Conservation (phyloP, 1,140 invertebrate genomes). For the Drosophila obscura region DNA sequence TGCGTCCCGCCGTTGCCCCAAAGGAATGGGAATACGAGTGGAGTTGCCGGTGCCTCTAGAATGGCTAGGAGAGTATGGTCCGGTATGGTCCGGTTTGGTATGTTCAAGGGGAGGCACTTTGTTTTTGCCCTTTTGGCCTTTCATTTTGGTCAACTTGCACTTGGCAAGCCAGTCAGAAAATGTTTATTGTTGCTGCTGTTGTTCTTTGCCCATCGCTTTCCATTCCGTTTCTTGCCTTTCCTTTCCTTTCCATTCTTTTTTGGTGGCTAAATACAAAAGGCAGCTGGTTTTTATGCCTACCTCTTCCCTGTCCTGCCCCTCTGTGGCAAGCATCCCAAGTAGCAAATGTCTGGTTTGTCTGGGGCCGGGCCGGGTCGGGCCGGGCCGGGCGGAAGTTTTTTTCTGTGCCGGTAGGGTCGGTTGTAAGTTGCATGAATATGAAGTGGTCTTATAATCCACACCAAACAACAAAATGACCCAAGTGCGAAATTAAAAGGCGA, state of each 20-base stretch:
- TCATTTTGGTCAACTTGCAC: conserved; percentile 78
- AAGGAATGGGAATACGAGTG: background rate
- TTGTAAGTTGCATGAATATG: conserved; percentile 82
- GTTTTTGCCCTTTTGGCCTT: conserved; percentile 60
- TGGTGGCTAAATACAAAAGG: conserved; percentile 80
- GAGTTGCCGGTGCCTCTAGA: conserved; percentile 1
- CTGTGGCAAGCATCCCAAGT: conserved; percentile 1
- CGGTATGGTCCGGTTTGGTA: too few relatives aligned
- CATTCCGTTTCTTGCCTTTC: conserved; percentile 1
- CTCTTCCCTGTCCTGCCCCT: background rate
- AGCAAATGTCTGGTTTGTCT: conserved; percentile 40
- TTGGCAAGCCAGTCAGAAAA: conserved; percentile 41
- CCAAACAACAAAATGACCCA: conserved; percentile 82
- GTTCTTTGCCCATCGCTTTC: conserved; percentile 9
- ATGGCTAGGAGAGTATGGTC: too few relatives aligned
- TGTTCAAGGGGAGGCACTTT: too few relatives aligned
- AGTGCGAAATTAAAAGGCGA: conserved; percentile 82
- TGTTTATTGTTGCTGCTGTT: conserved; percentile 50
- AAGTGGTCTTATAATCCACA: conserved; percentile 82
- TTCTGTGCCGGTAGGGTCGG: conserved; percentile 39
- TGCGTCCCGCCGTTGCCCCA: background rate
- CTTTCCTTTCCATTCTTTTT: conserved; percentile 34
- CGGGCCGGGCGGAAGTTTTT: conserved; percentile 15
- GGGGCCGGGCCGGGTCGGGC: conserved; percentile 4
- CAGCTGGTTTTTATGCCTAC: conserved; percentile 74